Base-by-base conservation (phyloP, 2,888 invertebrate species). In the Eurytoma adleriae region DNA sequence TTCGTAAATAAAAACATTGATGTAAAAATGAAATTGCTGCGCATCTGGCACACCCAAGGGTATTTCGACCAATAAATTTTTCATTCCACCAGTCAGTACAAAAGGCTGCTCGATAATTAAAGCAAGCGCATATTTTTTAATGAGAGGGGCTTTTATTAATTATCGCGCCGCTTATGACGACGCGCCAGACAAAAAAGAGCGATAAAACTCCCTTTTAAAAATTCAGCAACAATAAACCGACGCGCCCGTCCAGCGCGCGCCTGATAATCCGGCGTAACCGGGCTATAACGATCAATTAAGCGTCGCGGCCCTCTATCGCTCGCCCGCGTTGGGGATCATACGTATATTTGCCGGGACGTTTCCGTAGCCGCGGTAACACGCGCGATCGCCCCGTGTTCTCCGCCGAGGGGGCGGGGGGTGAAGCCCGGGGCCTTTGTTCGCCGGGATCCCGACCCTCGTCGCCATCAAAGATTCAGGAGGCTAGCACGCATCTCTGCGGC, bases 391-490 rank as follows among this genome's bases (percentile, higher is more conserved):
- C 48, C 69, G 56, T 30, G 30, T 18, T n/a, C 20, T 16, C 30
- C 30, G 27, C 40, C 69, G 13, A 13, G 56, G 56, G 30, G 69
- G 69, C 4, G n/a, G 24, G 61, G 2, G 16, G 61, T 14, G 14
- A 82, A 81, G 81, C 70, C 84, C 71, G 78, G 78, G 64, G 79
- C 82, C 80, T 83, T 83, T 12, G 18, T 59, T 40, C 40, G 40
- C 40, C 40, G 27, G 70, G 16, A 27, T 59, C 70, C 7, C 13
- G 13, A 24, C 40, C 24, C 16, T 54, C 56, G 48, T 50, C 30
- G 56, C 50, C 87, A 89, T 89, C 88, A 89, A 89, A 89, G 88
- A 89, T 89, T 89, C 89, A 89, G 84, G 82, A 84, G 81, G 86
- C 86, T 87, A 86, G 84, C 89, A 87, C 89, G 88, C 86, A 86